Conservation (phyloP, 2,888 invertebrate species). For the Parnassius mnemosyne region DNA sequence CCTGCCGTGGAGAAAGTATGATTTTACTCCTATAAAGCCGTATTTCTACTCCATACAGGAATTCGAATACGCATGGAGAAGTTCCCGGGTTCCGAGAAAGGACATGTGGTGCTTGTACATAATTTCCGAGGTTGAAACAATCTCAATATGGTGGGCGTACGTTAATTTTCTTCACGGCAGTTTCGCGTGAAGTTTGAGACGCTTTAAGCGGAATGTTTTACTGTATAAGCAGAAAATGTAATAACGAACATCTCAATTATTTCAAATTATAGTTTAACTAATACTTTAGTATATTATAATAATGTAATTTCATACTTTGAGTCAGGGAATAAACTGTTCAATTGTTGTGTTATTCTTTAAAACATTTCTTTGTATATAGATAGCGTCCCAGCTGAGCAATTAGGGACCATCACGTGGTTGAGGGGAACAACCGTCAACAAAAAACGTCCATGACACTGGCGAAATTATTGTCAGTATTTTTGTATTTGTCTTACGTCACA, state of each 20-base stretch:
- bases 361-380: conserved; percentile 13
- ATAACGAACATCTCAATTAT: too few relatives aligned
- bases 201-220: conserved; percentile 26
- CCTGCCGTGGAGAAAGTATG: conserved; percentile 76
- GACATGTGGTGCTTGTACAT: conserved; percentile 76
- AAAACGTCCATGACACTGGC: conserved; percentile 42
- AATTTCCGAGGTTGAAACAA: conserved; percentile 74
- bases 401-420: conserved; percentile 72
- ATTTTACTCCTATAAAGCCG: conserved; percentile 81
- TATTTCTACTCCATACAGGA: conserved; percentile 81
- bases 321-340: too few relatives aligned
- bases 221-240: background rate
- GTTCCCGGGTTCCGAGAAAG: conserved; percentile 71
- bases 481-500: conserved; percentile 19
- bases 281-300: too few relatives aligned
- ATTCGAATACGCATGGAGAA: conserved; percentile 73
- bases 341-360: too few relatives aligned
- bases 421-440: conserved; percentile 64
- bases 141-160: conserved; percentile 64
- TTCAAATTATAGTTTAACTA: too few relatives aligned
- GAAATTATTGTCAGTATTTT: conserved; percentile 34
- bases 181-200: conserved; percentile 35
- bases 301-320: too few relatives aligned
- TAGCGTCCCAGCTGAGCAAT: conserved; percentile 76
- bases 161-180: conserved; percentile 53